These are phyloP conservation scores for Mimumesa dahlbomi DNA, from an alignment of 2,888 invertebrate genomes.

Conservation along the genomic window DNA sequence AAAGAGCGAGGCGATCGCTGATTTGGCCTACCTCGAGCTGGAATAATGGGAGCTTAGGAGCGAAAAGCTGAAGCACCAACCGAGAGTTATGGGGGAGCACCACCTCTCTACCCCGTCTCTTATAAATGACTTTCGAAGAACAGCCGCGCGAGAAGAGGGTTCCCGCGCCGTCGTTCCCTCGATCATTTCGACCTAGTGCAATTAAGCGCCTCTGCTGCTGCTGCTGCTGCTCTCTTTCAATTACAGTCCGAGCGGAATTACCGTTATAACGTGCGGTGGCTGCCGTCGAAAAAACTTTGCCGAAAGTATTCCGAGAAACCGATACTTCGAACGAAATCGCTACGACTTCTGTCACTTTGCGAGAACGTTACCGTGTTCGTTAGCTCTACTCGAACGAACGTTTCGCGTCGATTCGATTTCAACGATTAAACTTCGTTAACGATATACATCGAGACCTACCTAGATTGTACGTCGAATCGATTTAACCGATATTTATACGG, in stretches of 20 bases:
- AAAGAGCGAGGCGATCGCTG: not conserved
- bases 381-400: not conserved
- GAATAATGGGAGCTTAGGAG: constrained; percentile 65
- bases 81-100: constrained; percentile 36
- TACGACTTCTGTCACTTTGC: constrained; percentile 33
- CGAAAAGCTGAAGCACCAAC: constrained; percentile 47
- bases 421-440: too few relatives aligned
- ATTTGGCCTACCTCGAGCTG: constrained; percentile 24
- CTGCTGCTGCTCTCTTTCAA: constrained; percentile 67
- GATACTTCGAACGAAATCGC: constrained; percentile 10
- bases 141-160: constrained; percentile 48
- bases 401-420: too few relatives aligned
- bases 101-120: constrained; percentile 22
- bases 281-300: constrained; percentile 34
- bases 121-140: constrained; percentile 69
- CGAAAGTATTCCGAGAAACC: constrained; percentile 52
- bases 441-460: too few relatives aligned
- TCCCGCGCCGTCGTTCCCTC: constrained; percentile 49
- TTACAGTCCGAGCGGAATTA: constrained; percentile 67
- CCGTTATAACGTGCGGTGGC: constrained; percentile 63
- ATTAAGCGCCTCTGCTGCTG: constrained; percentile 61
- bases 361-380: not conserved
- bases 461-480: too few relatives aligned
- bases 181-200: constrained; percentile 70
- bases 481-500: too few relatives aligned